phyloP scores from a whole-genome alignment of 2,113 vertebrate species.

The Glareola pratincola region DNA sequence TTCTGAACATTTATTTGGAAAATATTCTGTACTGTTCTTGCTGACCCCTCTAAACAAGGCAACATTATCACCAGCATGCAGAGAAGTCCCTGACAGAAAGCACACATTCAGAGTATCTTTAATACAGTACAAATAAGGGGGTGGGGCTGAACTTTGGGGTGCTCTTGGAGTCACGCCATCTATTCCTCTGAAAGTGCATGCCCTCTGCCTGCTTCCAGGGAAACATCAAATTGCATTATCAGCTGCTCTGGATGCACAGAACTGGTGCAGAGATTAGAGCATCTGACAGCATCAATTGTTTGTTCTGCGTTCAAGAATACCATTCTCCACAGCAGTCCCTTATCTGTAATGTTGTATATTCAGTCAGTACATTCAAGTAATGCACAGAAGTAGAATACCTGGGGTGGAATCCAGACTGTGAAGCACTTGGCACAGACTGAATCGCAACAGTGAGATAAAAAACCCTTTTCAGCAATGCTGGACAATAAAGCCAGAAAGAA shows the following conservation, averaged over 20 bases:
- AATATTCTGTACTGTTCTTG: slow-evolving; percentile 22
- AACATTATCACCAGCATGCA: slow-evolving; percentile 32
- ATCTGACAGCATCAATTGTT: background rate
- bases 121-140: slow-evolving; percentile 17
- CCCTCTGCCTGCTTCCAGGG: background rate
- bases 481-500: background rate
- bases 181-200: background rate
- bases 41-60: slow-evolving; percentile 43
- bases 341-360: background rate
- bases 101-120: slow-evolving; percentile 19
- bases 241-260: background rate
- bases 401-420: background rate
- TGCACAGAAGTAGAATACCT: background rate
- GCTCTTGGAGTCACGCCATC: background rate
- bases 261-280: background rate
- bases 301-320: background rate
- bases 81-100: slow-evolving; percentile 10
- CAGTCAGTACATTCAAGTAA: background rate
- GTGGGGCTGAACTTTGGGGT: slow-evolving; percentile 38
- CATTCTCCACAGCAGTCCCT: background rate
- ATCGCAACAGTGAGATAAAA: background rate
- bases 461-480: background rate
- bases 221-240: background rate
- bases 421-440: background rate
- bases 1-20: slow-evolving; percentile 16